Percentiles rank a stretch among this genome's conserved stretches.
Evolutionary conservation across 37 sponge, comb jelly and placozoan species (phyloP).

Genomic region (Ephydatia muelleri): DNA sequence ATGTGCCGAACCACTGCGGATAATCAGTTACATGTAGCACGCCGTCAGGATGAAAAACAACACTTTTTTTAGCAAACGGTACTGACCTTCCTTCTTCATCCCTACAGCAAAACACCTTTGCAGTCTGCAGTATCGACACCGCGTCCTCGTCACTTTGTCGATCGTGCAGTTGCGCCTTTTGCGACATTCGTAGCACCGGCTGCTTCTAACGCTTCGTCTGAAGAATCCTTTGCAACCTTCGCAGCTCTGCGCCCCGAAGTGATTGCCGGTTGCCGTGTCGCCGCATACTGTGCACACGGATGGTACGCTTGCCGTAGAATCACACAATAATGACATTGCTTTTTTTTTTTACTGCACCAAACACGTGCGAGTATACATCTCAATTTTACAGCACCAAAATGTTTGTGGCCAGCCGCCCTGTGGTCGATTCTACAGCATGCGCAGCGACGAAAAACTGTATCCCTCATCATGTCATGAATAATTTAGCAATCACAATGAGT

Average conservation of each 20-base stretch:
- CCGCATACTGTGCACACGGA: conserved; percentile 64
- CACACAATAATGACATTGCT: background rate
- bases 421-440: too few relatives aligned
- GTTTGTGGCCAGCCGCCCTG: too few relatives aligned
- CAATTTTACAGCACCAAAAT: too few relatives aligned
- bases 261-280: conserved; percentile 74
- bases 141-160: conserved; percentile 73
- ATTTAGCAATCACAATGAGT: too few relatives aligned
- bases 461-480: too few relatives aligned
- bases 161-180: conserved; percentile 54
- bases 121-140: conserved; percentile 77
- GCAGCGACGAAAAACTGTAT: too few relatives aligned
- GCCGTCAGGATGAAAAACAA: background rate
- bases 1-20: background rate
- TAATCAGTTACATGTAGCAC: background rate
- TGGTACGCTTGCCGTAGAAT: background rate
- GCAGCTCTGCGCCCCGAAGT: conserved; percentile 81
- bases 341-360: too few relatives aligned
- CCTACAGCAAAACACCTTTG: conserved; percentile 76
- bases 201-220: conserved; percentile 65
- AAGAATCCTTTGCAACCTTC: conserved; percentile 91
- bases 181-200: conserved; percentile 64
- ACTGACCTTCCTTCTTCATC: conserved; percentile 78
- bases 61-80: background rate
- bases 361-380: too few relatives aligned